Evolutionary conservation across 2,888 invertebrate species (phyloP).

Genomic region (Dasysyrphus albostriatus): DNA sequence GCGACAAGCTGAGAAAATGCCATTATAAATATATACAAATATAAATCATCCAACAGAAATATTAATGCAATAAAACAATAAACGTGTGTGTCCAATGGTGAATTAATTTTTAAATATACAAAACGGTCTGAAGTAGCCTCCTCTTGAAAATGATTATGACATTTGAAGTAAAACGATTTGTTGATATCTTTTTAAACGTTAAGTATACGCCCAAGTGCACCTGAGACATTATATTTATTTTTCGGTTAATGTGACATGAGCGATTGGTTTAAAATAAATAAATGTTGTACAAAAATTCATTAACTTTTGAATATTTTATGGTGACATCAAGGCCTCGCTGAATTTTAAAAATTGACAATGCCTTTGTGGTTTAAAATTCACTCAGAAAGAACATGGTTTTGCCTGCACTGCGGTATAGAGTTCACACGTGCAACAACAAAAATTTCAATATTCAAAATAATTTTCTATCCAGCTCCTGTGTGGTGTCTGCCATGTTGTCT

Average conservation of each 20-base stretch:
- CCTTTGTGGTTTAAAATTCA: too few species aligned
- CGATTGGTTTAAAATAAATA: neutral
- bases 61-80: slow-evolving; percentile 37
- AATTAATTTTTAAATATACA: slow-evolving; percentile 15
- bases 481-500: too few species aligned
- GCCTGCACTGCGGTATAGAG: too few species aligned
- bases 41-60: slow-evolving; percentile 26
- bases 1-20: neutral
- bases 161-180: slow-evolving; percentile 14
- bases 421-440: too few species aligned
- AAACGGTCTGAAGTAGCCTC: neutral
- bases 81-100: slow-evolving; percentile 34
- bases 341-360: too few species aligned
- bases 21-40: neutral
- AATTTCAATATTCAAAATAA: too few species aligned
- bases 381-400: too few species aligned
- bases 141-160: neutral
- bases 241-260: neutral
- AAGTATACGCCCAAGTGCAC: slow-evolving; percentile 52
- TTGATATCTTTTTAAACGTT: slow-evolving; percentile 20
- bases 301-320: too few species aligned
- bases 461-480: too few species aligned
- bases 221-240: neutral
- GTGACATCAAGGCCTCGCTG: too few species aligned
- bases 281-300: neutral